Evolutionary conservation across 2,888 invertebrate genomes (phyloP).

Genomic region (Erebia epiphron): DNA sequence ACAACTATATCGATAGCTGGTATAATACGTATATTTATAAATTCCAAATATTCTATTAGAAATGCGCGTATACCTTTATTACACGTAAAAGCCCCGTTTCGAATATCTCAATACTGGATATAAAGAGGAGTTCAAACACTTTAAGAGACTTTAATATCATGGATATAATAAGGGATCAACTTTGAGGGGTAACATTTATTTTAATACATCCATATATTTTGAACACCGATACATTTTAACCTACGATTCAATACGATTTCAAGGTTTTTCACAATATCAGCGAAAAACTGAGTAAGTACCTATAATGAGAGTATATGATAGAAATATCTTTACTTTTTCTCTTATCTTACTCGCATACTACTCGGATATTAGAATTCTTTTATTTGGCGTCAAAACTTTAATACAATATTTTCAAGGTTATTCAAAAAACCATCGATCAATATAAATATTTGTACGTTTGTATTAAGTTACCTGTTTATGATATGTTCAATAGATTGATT

Average conservation of each 20-base stretch:
- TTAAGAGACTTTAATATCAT: constrained; percentile 8
- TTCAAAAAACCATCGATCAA: constrained; percentile 16
- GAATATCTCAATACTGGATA: constrained; percentile 26
- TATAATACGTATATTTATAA: constrained; percentile 30
- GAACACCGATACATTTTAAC: constrained; percentile 35
- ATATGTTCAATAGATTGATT: constrained; percentile 16
- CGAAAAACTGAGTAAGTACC: constrained; percentile 21
- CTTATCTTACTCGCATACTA: neutral
- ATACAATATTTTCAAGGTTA: constrained; percentile 15
- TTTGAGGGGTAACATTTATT: constrained; percentile 21
- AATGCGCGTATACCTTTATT: constrained; percentile 38
- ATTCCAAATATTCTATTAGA: constrained; percentile 35
- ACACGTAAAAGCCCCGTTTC: constrained; percentile 38
- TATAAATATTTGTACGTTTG: constrained; percentile 6
- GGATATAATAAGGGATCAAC: constrained; percentile 15
- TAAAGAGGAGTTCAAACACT: constrained; percentile 29
- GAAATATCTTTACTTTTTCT: neutral
- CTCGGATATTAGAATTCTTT: neutral
- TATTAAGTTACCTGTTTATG: constrained; percentile 6
- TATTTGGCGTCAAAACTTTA: neutral
- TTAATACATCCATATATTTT: constrained; percentile 24
- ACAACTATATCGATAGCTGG: constrained; percentile 41
- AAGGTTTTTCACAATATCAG: constrained; percentile 36
- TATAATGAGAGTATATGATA: neutral
- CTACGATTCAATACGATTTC: constrained; percentile 27